Conservation (phyloP, 2,888 invertebrate genomes). For the Acholoe squamosa region DNA sequence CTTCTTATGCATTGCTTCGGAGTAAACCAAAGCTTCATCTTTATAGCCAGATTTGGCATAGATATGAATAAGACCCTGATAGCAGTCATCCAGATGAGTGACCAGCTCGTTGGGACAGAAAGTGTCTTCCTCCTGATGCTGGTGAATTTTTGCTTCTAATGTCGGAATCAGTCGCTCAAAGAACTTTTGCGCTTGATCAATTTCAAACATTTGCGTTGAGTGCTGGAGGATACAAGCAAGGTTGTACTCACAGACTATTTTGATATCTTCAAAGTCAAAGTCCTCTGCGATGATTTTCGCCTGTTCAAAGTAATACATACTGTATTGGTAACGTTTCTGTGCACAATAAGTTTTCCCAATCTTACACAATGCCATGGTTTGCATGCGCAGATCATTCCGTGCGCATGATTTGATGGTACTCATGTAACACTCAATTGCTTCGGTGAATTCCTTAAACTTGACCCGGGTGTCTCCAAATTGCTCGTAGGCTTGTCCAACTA, state of each 20-base stretch:
- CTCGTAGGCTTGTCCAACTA: slow-evolving; percentile 77
- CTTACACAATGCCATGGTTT: slow-evolving; percentile 76
- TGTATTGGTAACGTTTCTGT: slow-evolving; percentile 75
- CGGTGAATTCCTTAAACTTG: slow-evolving; percentile 75
- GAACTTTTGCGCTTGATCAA: slow-evolving; percentile 77
- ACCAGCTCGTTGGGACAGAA: slow-evolving; percentile 76
- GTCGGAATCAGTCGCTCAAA: slow-evolving; percentile 74
- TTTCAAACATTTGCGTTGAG: slow-evolving; percentile 77
- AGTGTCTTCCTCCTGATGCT: slow-evolving; percentile 77
- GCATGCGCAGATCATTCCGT: slow-evolving; percentile 65
- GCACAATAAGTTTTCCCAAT: slow-evolving; percentile 76
- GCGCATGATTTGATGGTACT: slow-evolving; percentile 63
- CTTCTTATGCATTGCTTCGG: slow-evolving; percentile 77
- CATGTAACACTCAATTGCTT: slow-evolving; percentile 73
- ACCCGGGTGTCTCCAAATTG: slow-evolving; percentile 79
- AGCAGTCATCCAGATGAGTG: slow-evolving; percentile 76
- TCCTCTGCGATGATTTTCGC: slow-evolving; percentile 71
- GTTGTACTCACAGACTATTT: slow-evolving; percentile 77
- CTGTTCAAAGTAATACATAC: slow-evolving; percentile 77
- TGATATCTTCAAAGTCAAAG: slow-evolving; percentile 74
- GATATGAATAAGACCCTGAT: slow-evolving; percentile 77
- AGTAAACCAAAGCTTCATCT: slow-evolving; percentile 78
- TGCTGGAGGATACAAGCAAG: slow-evolving; percentile 78
- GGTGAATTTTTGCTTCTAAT: slow-evolving; percentile 66
- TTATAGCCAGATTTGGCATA: slow-evolving; percentile 76